A percentile compares a stretch with the other conserved stretches of the same genome.
phyloP scores from a whole-genome alignment of 2,797 vertebrate genomes.

The Neoniphon sammara region DNA sequence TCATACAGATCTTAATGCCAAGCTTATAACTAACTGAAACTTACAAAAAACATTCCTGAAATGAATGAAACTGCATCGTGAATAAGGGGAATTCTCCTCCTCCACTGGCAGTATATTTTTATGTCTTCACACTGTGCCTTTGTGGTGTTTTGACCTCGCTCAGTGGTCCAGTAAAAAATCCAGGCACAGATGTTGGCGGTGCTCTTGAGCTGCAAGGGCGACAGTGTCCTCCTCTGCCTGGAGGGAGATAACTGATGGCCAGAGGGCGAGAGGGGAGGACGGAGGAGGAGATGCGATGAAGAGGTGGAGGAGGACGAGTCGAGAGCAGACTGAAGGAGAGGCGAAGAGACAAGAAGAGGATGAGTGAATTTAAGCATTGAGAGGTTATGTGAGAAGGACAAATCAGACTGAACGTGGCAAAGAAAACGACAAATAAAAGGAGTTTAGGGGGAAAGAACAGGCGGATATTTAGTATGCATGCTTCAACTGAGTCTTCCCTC shows the following conservation, averaged over 20 bases:
- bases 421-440: conserved; percentile 16
- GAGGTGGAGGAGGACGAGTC: conserved; percentile 23
- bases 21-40: too few species aligned
- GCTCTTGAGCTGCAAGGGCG: conserved; percentile 55
- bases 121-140: too few species aligned
- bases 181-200: conserved; percentile 48
- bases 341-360: conserved; percentile 2
- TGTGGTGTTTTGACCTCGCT: conserved; percentile 11
- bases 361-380: conserved; percentile 25
- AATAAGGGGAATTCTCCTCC: too few species aligned
- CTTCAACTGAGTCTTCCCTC: conserved; percentile 3
- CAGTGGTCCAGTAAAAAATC: conserved; percentile 24
- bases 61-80: too few species aligned
- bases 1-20: too few species aligned
- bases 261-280: conserved; percentile 50
- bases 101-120: too few species aligned
- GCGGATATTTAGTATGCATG: conserved; percentile 18
- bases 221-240: conserved; percentile 32
- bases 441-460: conserved; percentile 11
- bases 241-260: conserved; percentile 60
- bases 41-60: too few species aligned
- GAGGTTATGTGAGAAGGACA: conserved; percentile 7
- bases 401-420: not conserved
- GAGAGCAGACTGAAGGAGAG: not conserved
- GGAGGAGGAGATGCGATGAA: conserved; percentile 29